phyloP scores from a whole-genome alignment of 2,888 invertebrate species.

The Caenorhabditis macrosperma region DNA sequence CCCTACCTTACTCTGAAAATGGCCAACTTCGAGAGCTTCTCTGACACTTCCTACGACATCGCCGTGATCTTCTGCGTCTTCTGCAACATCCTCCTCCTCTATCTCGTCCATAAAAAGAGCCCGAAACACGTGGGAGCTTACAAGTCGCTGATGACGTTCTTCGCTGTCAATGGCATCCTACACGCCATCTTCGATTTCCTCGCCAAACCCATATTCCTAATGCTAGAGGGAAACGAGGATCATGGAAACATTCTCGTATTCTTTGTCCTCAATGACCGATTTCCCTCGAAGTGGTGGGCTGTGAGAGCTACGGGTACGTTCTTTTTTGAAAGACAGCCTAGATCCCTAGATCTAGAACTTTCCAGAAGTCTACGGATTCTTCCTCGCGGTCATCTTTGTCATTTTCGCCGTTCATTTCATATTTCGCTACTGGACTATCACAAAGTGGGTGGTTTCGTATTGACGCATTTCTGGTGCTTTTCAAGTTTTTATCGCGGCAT shows the following conservation, averaged over 20 bases:
- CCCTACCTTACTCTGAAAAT: background rate
- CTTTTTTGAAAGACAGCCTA: too few species aligned
- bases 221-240: constrained; percentile 16
- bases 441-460: constrained; percentile 11
- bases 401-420: constrained; percentile 35
- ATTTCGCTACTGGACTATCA: constrained; percentile 36
- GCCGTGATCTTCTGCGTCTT: constrained; percentile 25
- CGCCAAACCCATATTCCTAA: constrained; percentile 27
- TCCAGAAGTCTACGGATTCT: constrained; percentile 36
- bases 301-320: constrained; percentile 17
- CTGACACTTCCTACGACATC: constrained; percentile 19
- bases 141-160: constrained; percentile 33
- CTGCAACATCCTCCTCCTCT: constrained; percentile 22
- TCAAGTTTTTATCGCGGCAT: background rate
- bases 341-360: too few species aligned
- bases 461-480: background rate
- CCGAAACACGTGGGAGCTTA: constrained; percentile 27
- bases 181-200: constrained; percentile 22
- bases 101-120: constrained; percentile 26
- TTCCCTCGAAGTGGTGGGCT: constrained; percentile 31
- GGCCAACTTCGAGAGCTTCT: constrained; percentile 1
- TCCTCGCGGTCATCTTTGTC: constrained; percentile 30
- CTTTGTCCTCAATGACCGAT: constrained; percentile 20
- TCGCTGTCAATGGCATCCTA: constrained; percentile 22
- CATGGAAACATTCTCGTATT: constrained; percentile 30